A percentile compares a stretch with the other conserved stretches of the same genome.
These are phyloP conservation scores for Chitala chitala DNA, from an alignment of 2,113 vertebrate species.

Conservation along the genomic window DNA sequence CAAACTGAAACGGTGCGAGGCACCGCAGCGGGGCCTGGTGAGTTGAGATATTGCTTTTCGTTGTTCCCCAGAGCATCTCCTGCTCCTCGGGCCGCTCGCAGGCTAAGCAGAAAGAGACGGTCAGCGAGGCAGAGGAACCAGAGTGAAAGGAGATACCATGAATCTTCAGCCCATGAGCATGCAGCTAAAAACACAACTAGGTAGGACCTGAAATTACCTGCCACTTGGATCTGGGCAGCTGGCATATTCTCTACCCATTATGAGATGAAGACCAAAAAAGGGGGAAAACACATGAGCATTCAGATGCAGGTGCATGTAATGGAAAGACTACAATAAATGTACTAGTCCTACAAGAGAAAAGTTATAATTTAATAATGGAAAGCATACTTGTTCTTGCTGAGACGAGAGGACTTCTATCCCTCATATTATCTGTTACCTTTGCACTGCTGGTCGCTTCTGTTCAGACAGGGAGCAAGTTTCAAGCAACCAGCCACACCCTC, in stretches of 20 bases:
- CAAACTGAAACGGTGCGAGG: constrained; percentile 62
- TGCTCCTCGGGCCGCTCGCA: constrained; percentile 42
- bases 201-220: too few species aligned
- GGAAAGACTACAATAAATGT: constrained; percentile 20
- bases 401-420: not conserved
- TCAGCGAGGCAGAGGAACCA: not conserved
- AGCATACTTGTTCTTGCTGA: not conserved
- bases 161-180: too few species aligned
- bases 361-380: constrained; percentile 15
- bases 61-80: constrained; percentile 52
- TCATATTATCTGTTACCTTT: not conserved
- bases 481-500: too few species aligned
- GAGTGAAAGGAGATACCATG: too few species aligned
- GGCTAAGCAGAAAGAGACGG: too few species aligned
- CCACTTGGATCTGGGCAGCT: not conserved
- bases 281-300: not conserved
- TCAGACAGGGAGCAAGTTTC: too few species aligned
- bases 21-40: constrained; percentile 42
- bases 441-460: too few species aligned
- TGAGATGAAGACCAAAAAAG: not conserved
- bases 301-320: constrained; percentile 14
- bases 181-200: not conserved
- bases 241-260: not conserved
- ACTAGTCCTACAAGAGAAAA: not conserved
- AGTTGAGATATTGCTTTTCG: constrained; percentile 63